These are phyloP conservation scores for Autographa pulchrina DNA, from an alignment of 2,888 invertebrate genomes.

Conservation along the genomic window DNA sequence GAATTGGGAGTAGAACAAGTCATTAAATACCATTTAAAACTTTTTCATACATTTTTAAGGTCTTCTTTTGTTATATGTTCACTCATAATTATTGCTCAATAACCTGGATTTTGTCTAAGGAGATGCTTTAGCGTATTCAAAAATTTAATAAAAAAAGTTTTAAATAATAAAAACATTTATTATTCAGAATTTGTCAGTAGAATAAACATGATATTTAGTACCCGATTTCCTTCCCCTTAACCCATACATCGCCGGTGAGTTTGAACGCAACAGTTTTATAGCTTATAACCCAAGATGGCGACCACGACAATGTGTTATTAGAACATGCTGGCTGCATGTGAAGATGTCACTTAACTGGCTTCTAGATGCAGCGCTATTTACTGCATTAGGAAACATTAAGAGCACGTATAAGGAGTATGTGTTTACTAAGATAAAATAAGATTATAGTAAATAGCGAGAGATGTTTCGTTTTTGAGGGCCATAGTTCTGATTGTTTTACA, in stretches of 20 bases:
- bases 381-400: constrained; percentile 34
- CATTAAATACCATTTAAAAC: no score
- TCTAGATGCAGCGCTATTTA: constrained; percentile 21
- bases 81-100: no score
- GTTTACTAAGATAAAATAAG: constrained; percentile 7
- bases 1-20: no score
- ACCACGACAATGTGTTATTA: constrained; percentile 56
- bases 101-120: no score
- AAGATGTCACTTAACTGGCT: constrained; percentile 48
- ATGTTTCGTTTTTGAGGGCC: background rate
- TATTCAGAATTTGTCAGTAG: background rate
- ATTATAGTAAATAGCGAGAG: background rate
- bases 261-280: constrained; percentile 41
- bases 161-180: background rate
- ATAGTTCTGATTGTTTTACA: background rate
- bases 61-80: no score
- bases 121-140: no score
- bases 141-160: no score
- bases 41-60: no score
- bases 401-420: constrained; percentile 14
- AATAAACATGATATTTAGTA: background rate
- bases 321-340: constrained; percentile 39
- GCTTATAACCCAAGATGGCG: constrained; percentile 52
- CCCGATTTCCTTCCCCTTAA: constrained; percentile 32
- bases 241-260: constrained; percentile 3